Percentiles rank a stretch among this genome's conserved stretches.
These are phyloP conservation scores for Cordilura impudica DNA, from an alignment of 2,888 invertebrate species.

Conservation along the genomic window DNA sequence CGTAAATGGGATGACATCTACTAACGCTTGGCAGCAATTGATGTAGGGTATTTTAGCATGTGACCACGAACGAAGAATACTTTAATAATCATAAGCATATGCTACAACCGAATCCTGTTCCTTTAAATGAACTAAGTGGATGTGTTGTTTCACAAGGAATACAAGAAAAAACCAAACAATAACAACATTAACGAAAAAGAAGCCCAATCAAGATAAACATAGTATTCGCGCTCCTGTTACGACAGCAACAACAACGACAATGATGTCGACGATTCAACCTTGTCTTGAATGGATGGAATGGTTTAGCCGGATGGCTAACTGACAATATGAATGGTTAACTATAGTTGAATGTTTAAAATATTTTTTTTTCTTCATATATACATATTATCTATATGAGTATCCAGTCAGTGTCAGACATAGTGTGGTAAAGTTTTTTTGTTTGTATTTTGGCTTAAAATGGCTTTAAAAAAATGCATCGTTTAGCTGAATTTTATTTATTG, in stretches of 20 bases:
- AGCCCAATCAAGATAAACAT: slow-evolving; percentile 67
- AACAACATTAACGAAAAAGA: slow-evolving; percentile 45
- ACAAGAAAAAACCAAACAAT: slow-evolving; percentile 7
- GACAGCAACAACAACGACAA: slow-evolving; percentile 35
- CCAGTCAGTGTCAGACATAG: slow-evolving; percentile 21
- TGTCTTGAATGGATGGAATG: slow-evolving; percentile 52
- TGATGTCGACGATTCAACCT: slow-evolving; percentile 39
- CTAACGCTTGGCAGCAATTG: too few relatives aligned
- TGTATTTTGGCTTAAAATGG: slow-evolving; percentile 13
- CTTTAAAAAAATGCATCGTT: slow-evolving; percentile 63
- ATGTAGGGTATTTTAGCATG: slow-evolving; percentile 44
- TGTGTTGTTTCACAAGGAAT: slow-evolving; percentile 66
- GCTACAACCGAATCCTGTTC: slow-evolving; percentile 49
- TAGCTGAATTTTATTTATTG: slow-evolving; percentile 67
- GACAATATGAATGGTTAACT: slow-evolving; percentile 51
- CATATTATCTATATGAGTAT: too few relatives aligned
- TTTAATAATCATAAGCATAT: slow-evolving; percentile 54
- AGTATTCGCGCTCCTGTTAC: slow-evolving; percentile 65
- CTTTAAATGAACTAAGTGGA: not conserved
- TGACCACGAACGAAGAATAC: too few relatives aligned
- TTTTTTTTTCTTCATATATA: slow-evolving; percentile 38
- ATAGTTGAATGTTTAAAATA: slow-evolving; percentile 47
- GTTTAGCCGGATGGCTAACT: slow-evolving; percentile 43
- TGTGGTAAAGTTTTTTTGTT: slow-evolving; percentile 29
- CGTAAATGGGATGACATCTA: too few relatives aligned